Base-by-base conservation (phyloP, 2,113 vertebrate genomes). In the Trochalopteron elliotii region DNA sequence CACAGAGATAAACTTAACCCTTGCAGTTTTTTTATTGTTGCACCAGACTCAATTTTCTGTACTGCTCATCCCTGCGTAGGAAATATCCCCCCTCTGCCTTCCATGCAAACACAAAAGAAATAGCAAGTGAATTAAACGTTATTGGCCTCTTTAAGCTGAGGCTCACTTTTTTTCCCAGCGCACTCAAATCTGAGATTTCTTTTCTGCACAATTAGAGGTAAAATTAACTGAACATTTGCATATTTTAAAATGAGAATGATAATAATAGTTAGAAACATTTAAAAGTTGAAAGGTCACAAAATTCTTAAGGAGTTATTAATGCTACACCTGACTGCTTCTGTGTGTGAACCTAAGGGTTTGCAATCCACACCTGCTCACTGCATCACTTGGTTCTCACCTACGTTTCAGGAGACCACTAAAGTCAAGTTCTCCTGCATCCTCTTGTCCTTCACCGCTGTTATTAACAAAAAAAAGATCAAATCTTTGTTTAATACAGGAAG, bases 341-440 rank as follows among this genome's bases (percentile, higher is more conserved):
- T 95, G 70, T 94, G 76, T 0, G 23, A 94, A 89, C 97, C 96
- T 97, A 97, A 75, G 6, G 93, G 86, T 91, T 97, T 96, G 87
- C 97, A 97, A 96, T 96, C 90, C 98, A 97, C 95, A 94, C 88
- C 82, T 95, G 97, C 95, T 96, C 97, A 97, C 89, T 96, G 92
- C 97, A 96, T 86, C 89, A 90, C 89, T 98, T 97, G 96, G 96
- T 98, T 99, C 99, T 99, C 99, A 99, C 99, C 99, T 99, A 99
- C 99, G 99, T 98, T 99, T 99, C 98, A 99, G 99, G 97, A 99
- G 99, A 98, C 99, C 99, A 99, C 99, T 99, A 99, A 99, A 99
- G 98, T 99, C 99, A 99, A 99, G 99, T 95, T 99, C 99, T 85
- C 99, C 99, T 98, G 99, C 99, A 99, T 99, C 99, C 6, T 99